These are phyloP conservation scores for Glandiceps talaboti DNA, from an alignment of 53 echinoderm and acorn worm genomes.

Conservation along the genomic window DNA sequence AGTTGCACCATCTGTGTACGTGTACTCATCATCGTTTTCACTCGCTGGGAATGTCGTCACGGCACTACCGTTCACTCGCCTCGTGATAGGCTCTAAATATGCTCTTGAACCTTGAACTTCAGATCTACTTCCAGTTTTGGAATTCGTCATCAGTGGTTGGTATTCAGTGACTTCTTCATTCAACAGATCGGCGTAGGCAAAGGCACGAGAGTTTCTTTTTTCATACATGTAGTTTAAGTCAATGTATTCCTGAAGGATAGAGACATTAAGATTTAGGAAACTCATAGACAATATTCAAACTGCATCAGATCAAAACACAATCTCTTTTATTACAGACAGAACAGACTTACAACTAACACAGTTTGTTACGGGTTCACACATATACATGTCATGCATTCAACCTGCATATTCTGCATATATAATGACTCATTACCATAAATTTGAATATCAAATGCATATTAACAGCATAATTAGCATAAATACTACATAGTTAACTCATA, in stretches of 20 bases:
- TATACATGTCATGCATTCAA: no score
- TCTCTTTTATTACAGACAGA: no score
- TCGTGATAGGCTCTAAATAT: neutral
- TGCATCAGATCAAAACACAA: no score
- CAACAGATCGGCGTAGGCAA: neutral
- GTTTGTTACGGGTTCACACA: no score
- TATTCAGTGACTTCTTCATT: neutral
- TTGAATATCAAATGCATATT: no score
- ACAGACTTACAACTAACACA: no score
- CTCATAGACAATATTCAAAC: no score
- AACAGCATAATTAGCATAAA: no score
- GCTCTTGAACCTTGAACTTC: neutral
- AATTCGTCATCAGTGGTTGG: neutral
- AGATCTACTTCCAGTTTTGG: neutral
- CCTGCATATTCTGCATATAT: no score
- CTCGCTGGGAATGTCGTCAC: neutral
- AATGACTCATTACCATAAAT: no score
- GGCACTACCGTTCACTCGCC: neutral
- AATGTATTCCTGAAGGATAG: conserved; percentile 84
- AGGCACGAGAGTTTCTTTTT: neutral
- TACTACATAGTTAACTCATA: no score
- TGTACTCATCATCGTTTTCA: neutral
- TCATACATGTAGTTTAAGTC: conserved; percentile 59
- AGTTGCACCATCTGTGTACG: neutral
- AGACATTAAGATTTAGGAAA: no score